phyloP scores from a whole-genome alignment of 2,113 vertebrate genomes.

The Apeltes quadracus region DNA sequence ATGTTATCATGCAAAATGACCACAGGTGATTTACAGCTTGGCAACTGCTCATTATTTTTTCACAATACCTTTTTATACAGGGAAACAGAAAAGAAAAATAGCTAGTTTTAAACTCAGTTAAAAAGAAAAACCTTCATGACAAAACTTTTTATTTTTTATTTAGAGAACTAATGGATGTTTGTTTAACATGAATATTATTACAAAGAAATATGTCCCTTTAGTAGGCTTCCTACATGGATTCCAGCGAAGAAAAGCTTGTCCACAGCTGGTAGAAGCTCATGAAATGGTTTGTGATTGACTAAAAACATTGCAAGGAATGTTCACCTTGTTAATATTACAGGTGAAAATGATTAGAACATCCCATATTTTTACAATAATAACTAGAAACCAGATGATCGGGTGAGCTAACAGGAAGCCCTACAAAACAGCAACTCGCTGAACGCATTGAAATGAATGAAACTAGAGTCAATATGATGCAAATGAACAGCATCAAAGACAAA shows the following conservation, averaged over 20 bases:
- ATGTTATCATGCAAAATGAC: conserved; percentile 5
- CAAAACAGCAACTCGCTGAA: not conserved
- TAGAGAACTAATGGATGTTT: not conserved
- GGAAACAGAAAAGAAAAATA: not conserved
- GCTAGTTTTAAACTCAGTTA: not conserved
- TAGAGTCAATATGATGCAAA: not conserved
- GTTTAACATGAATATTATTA: not conserved
- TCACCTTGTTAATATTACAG: not conserved
- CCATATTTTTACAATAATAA: not conserved
- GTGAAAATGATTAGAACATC: not conserved
- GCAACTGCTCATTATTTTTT: not conserved
- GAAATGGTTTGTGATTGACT: conserved; percentile 4
- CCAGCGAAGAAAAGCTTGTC: not conserved
- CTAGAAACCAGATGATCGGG: not conserved
- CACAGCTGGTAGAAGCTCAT: not conserved
- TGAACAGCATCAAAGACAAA: not conserved
- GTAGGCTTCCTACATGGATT: not conserved
- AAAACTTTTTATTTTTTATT: not conserved
- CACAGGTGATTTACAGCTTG: conserved; percentile 4
- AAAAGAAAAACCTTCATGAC: not conserved
- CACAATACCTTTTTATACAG: not conserved
- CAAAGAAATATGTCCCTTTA: not conserved
- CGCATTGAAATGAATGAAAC: not conserved
- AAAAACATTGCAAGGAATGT: not conserved
- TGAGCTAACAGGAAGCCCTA: not conserved